Conservation (phyloP, 2,113 vertebrate species). For the Ageneiosus marmoratus region DNA sequence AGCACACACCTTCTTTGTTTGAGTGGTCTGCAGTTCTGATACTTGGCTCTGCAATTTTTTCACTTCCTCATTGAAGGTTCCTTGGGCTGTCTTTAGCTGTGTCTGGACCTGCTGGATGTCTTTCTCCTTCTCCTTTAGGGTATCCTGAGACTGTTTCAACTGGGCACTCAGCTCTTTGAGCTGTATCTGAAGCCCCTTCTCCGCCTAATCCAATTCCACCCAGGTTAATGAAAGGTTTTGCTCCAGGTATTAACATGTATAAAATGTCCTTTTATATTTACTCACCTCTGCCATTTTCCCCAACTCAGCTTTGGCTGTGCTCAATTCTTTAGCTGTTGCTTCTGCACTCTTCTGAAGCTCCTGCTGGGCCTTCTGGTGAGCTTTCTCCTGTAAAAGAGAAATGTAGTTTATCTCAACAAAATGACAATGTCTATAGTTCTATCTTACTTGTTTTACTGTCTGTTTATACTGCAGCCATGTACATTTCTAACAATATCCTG, state of each 20-base stretch:
- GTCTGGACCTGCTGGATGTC: constrained; percentile 76
- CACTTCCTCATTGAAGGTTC: constrained; percentile 78
- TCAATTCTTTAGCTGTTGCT: constrained; percentile 75
- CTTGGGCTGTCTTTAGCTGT: constrained; percentile 79
- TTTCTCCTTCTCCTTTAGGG: constrained; percentile 82
- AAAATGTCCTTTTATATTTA: not conserved
- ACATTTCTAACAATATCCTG: not conserved
- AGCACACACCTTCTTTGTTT: constrained; percentile 60
- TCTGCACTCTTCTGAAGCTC: constrained; percentile 83
- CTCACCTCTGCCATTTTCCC: constrained; percentile 84
- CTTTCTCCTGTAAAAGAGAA: constrained; percentile 78
- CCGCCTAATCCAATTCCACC: constrained; percentile 71
- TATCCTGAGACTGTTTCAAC: constrained; percentile 72
- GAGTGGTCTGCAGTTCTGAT: constrained; percentile 72
- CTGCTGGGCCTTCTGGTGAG: constrained; percentile 80
- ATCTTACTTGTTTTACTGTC: not conserved
- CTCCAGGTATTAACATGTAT: not conserved
- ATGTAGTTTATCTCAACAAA: not conserved
- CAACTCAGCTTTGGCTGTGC: constrained; percentile 79
- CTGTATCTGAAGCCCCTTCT: constrained; percentile 78
- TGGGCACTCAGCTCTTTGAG: constrained; percentile 75
- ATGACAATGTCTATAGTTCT: not conserved
- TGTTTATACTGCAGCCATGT: not conserved
- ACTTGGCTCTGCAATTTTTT: constrained; percentile 79
- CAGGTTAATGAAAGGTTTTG: not conserved